Conservation (phyloP, 2,113 vertebrate genomes). For the Gadus chalcogrammus region DNA sequence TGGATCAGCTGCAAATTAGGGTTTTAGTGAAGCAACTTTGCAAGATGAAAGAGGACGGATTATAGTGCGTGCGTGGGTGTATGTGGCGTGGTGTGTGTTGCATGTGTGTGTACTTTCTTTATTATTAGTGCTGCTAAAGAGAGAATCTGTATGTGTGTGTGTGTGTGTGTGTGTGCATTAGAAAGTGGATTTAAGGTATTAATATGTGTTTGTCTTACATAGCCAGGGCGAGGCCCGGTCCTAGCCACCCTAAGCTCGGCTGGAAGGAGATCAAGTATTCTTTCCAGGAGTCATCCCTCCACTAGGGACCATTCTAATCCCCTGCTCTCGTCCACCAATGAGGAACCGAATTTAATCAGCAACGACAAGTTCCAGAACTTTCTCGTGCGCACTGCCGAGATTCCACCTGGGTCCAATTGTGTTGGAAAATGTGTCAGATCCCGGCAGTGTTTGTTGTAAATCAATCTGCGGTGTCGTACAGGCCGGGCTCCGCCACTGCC, state of each 20-base stretch:
- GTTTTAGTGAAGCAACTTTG: slow-evolving; percentile 34
- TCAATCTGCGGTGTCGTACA: slow-evolving; percentile 47
- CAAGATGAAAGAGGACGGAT: slow-evolving; percentile 34
- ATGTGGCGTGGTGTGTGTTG: neutral
- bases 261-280: too few relatives aligned
- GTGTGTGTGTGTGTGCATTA: slow-evolving; percentile 6
- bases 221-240: neutral
- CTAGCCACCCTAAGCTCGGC: too few relatives aligned
- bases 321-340: slow-evolving; percentile 32
- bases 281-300: too few relatives aligned
- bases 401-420: slow-evolving; percentile 56
- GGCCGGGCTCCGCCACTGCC: slow-evolving; percentile 24
- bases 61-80: neutral
- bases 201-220: neutral
- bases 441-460: slow-evolving; percentile 35
- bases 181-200: too few relatives aligned
- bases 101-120: too few relatives aligned
- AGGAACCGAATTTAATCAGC: slow-evolving; percentile 33
- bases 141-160: slow-evolving; percentile 7
- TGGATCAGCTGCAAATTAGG: slow-evolving; percentile 16
- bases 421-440: slow-evolving; percentile 43
- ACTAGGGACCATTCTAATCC: neutral
- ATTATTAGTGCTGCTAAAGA: too few relatives aligned
- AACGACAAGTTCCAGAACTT: slow-evolving; percentile 24
- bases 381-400: slow-evolving; percentile 18